Conservation (phyloP, 2,888 invertebrate genomes). For the Teleogryllus oceanicus region DNA sequence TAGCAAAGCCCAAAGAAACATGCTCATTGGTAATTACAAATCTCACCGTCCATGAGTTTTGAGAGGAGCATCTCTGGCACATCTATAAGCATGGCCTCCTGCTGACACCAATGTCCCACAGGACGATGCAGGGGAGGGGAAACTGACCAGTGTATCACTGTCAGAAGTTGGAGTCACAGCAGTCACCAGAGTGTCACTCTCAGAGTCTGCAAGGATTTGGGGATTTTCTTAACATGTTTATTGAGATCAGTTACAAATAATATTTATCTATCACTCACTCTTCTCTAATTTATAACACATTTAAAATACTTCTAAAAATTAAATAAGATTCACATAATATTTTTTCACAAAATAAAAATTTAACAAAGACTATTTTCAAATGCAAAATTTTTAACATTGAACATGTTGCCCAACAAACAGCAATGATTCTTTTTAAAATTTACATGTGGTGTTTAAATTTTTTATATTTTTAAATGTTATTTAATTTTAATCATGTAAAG, state of each 20-base stretch:
- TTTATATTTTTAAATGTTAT: too few relatives aligned
- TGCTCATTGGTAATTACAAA: background rate
- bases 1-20: background rate
- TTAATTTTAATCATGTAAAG: too few relatives aligned
- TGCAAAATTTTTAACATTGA: too few relatives aligned
- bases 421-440: too few relatives aligned
- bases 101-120: conserved; percentile 56
- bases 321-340: too few relatives aligned
- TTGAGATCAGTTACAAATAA: background rate
- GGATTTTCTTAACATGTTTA: background rate
- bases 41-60: conserved; percentile 21
- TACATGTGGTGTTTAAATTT: too few relatives aligned
- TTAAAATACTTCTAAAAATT: too few relatives aligned
- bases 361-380: too few relatives aligned
- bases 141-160: conserved; percentile 42
- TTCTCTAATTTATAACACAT: too few relatives aligned
- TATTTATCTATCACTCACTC: too few relatives aligned
- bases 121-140: conserved; percentile 52
- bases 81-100: conserved; percentile 54
- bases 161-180: conserved; percentile 42
- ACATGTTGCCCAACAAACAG: too few relatives aligned
- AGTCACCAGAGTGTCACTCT: conserved; percentile 48
- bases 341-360: too few relatives aligned
- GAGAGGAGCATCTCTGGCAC: conserved; percentile 48
- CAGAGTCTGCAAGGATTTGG: conserved; percentile 47